Percentiles rank a stretch among this genome's conserved stretches.
Evolutionary conservation across 2,888 invertebrate species (phyloP).

Genomic region (Achlya flavicornis): DNA sequence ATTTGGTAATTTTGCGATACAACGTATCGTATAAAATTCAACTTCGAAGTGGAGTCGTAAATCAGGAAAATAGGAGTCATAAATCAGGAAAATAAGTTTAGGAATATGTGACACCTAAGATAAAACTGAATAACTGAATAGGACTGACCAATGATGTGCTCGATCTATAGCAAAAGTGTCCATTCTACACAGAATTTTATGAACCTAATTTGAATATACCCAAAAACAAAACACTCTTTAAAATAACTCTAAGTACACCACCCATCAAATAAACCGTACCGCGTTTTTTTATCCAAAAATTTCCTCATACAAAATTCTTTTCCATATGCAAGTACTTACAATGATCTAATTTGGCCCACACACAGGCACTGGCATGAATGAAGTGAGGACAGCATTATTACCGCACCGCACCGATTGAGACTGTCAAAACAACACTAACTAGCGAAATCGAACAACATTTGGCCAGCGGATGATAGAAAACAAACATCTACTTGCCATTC

Average conservation of each 20-base stretch:
- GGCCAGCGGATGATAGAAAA: slow-evolving; percentile 78
- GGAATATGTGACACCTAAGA: background rate
- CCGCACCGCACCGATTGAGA: slow-evolving; percentile 65
- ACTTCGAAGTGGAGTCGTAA: background rate
- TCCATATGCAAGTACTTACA: slow-evolving; percentile 39
- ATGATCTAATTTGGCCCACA: slow-evolving; percentile 52
- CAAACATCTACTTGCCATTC: slow-evolving; percentile 78
- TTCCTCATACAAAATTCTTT: slow-evolving; percentile 37
- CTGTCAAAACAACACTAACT: slow-evolving; percentile 80
- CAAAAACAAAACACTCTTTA: background rate
- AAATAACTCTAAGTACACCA: background rate
- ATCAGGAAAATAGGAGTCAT: background rate
- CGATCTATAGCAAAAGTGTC: background rate
- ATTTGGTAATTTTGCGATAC: slow-evolving; percentile 21
- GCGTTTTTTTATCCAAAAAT: slow-evolving; percentile 31
- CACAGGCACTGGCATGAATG: slow-evolving; percentile 49
- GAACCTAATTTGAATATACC: background rate
- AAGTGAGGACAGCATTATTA: slow-evolving; percentile 75
- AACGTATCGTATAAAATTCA: slow-evolving; percentile 10
- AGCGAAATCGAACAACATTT: slow-evolving; percentile 77
- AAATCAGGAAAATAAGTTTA: background rate
- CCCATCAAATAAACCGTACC: slow-evolving; percentile 17
- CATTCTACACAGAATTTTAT: background rate
- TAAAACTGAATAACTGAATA: too few species aligned
- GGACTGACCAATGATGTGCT: too few species aligned